These are phyloP conservation scores for Ptychobarbus kaznakovi DNA, from an alignment of 2,797 vertebrate species.

Conservation along the genomic window DNA sequence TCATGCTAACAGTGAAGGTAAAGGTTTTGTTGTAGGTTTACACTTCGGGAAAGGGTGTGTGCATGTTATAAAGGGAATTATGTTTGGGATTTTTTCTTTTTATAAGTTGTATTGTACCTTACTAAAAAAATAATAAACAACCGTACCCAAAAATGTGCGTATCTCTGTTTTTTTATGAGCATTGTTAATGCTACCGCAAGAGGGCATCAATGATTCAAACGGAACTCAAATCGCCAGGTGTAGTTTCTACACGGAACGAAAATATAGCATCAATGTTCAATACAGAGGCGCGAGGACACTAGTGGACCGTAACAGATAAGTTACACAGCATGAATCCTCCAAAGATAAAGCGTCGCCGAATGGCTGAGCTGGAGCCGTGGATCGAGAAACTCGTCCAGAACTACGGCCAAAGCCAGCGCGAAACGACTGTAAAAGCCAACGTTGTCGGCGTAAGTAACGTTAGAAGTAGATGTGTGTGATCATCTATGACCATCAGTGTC, in stretches of 20 bases:
- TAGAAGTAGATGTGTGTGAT: not conserved
- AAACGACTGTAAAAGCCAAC: constrained; percentile 28
- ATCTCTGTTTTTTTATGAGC: not conserved
- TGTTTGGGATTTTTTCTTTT: not conserved
- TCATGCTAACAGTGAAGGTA: not conserved
- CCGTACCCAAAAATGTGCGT: not conserved
- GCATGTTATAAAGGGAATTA: not conserved
- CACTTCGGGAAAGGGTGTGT: not conserved
- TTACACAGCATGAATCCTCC: constrained; percentile 5
- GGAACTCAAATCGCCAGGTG: constrained; percentile 17
- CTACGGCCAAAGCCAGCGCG: not conserved
- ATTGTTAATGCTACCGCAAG: not conserved
- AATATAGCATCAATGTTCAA: constrained; percentile 10
- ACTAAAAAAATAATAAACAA: not conserved
- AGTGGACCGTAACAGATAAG: not conserved
- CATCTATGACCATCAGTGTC: too few species aligned
- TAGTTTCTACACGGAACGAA: constrained; percentile 45
- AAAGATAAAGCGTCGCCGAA: constrained; percentile 37
- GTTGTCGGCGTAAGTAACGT: constrained; percentile 57
- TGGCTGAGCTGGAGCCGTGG: constrained; percentile 46
- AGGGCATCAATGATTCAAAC: constrained; percentile 16
- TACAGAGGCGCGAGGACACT: constrained; percentile 7
- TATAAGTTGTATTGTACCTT: not conserved
- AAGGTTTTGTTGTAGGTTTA: not conserved
- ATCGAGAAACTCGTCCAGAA: constrained; percentile 55